Conservation (phyloP, 2,797 vertebrate genomes). For the Myotis vivesi region DNA sequence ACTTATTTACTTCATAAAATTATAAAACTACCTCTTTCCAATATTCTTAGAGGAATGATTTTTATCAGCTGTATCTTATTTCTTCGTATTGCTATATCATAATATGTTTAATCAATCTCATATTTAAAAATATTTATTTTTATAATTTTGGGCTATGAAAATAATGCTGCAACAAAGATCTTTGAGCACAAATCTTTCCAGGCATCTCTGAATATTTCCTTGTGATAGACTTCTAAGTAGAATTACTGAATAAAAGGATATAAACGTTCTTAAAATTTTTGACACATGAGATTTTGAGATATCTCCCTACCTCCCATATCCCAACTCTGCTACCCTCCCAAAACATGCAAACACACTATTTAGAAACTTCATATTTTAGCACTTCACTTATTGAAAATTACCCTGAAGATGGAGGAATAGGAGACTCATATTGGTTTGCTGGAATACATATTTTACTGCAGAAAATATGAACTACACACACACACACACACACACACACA, state of each 20-base stretch:
- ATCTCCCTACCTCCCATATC: not conserved
- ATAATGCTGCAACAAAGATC: not conserved
- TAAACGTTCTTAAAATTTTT: not conserved
- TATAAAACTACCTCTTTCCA: not conserved
- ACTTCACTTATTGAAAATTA: not conserved
- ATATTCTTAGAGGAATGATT: not conserved
- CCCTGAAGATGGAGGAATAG: not conserved
- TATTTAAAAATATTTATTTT: not conserved
- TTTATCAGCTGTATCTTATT: not conserved
- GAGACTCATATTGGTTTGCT: not conserved
- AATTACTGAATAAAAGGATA: not conserved
- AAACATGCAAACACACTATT: not conserved
- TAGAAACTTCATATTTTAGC: not conserved
- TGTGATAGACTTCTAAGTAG: not conserved
- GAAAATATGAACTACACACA: not conserved
- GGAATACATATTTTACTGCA: not conserved
- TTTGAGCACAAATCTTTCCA: not conserved
- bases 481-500: not conserved
- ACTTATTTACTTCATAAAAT: not conserved
- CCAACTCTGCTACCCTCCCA: not conserved
- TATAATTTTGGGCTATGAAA: not conserved
- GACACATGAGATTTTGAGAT: not conserved
- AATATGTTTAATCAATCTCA: not conserved
- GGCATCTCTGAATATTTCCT: slow-evolving; percentile 22
- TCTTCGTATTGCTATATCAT: not conserved